These are phyloP conservation scores for Sparidentex hasta DNA, from an alignment of 2,797 vertebrate species.

Conservation along the genomic window DNA sequence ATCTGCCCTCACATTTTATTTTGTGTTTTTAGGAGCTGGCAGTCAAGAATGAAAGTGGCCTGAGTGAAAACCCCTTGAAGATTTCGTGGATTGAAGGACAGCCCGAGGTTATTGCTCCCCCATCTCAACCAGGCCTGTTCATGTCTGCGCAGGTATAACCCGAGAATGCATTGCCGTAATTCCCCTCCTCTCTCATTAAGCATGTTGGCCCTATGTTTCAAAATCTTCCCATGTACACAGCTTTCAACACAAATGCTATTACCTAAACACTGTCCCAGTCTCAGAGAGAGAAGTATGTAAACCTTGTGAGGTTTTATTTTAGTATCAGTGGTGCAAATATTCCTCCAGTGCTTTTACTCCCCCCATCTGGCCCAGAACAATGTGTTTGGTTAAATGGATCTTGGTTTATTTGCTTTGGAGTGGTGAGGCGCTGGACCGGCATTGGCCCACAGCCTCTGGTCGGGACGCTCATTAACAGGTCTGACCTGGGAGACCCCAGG, in stretches of 20 bases:
- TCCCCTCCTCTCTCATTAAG: conserved; percentile 34
- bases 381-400: conserved; percentile 78
- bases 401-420: conserved; percentile 86
- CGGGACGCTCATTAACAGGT: conserved; percentile 70
- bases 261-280: conserved; percentile 61
- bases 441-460: conserved; percentile 64
- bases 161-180: conserved; percentile 29
- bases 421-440: conserved; percentile 56
- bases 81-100: conserved; percentile 94
- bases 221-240: conserved; percentile 50
- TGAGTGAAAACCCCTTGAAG: conserved; percentile 92
- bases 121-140: conserved; percentile 68
- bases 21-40: conserved; percentile 90
- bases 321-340: conserved; percentile 67
- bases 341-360: conserved; percentile 59
- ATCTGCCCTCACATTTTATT: conserved; percentile 20
- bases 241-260: conserved; percentile 74
- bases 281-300: conserved; percentile 74
- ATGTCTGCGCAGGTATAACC: conserved; percentile 85
- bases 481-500: conserved; percentile 72
- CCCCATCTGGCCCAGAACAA: conserved; percentile 70
- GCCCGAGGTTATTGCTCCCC: conserved; percentile 75
- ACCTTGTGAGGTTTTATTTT: conserved; percentile 74
- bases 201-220: conserved; percentile 38
- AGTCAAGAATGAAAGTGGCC: conserved; percentile 92